Evolutionary conservation across 1,140 invertebrate genomes (phyloP).

Genomic region (Harpegnathos saltator): DNA sequence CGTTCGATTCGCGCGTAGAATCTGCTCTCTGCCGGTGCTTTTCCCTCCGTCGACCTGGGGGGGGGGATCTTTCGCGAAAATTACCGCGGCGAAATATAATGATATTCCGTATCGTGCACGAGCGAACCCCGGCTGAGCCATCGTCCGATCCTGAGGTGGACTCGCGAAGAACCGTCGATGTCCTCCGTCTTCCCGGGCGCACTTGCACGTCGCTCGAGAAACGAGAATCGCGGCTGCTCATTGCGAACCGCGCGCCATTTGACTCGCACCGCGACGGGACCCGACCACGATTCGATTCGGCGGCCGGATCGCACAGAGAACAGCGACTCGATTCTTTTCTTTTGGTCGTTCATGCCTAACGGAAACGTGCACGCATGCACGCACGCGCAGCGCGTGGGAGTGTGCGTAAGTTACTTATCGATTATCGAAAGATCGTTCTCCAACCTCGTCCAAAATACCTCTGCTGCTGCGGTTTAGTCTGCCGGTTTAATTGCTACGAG

Average conservation of each 20-base stretch:
- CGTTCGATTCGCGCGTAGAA: slow-evolving; percentile 9
- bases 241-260: slow-evolving; percentile 10
- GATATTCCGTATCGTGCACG: no score
- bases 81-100: no score
- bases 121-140: no score
- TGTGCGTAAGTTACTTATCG: slow-evolving; percentile 43
- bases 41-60: no score
- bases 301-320: slow-evolving; percentile 39
- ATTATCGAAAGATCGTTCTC: slow-evolving; percentile 66
- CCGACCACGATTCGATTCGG: slow-evolving; percentile 48
- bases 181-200: no score
- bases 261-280: slow-evolving; percentile 23
- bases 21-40: neutral
- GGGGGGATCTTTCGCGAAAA: no score
- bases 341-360: slow-evolving; percentile 39
- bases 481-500: slow-evolving; percentile 75
- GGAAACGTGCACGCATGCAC: slow-evolving; percentile 35
- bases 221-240: neutral
- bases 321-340: slow-evolving; percentile 35
- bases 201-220: no score
- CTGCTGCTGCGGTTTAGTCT: slow-evolving; percentile 86
- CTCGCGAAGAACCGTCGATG: no score
- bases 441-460: slow-evolving; percentile 86
- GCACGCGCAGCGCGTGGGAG: slow-evolving; percentile 44
- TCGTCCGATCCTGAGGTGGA: no score